These are phyloP conservation scores for Drosophila asahinai DNA, from an alignment of 1,140 invertebrate genomes.

Conservation along the genomic window DNA sequence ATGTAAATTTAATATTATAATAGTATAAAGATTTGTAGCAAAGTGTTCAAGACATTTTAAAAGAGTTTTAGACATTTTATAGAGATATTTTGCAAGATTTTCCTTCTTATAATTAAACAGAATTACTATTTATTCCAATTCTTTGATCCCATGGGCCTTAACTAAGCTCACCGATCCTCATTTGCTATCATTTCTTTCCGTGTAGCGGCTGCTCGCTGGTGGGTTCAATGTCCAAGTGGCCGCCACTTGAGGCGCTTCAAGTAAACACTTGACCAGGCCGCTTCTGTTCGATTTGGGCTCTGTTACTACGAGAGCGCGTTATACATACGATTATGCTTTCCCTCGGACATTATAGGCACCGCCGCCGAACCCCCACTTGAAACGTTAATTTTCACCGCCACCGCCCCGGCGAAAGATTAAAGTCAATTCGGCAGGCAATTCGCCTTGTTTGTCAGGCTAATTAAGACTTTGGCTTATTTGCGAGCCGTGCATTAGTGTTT, in stretches of 20 bases:
- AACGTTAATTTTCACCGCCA: not conserved
- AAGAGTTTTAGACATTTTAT: no score
- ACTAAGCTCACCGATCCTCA: not conserved
- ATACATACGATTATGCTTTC: slow-evolving; percentile 30
- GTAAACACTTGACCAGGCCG: slow-evolving; percentile 57
- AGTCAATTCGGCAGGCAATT: slow-evolving; percentile 72
- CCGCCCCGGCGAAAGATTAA: slow-evolving; percentile 43
- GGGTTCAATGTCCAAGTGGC: slow-evolving; percentile 72
- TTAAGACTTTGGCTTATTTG: slow-evolving; percentile 66
- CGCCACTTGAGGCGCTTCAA: slow-evolving; percentile 51
- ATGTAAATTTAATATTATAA: no score
- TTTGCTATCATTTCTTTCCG: not conserved
- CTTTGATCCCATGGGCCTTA: not conserved
- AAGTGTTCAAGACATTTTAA: no score
- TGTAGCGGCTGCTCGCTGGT: not conserved
- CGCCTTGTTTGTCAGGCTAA: slow-evolving; percentile 74
- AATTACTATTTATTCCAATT: not conserved
- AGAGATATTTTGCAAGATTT: no score
- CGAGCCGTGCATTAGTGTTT: slow-evolving; percentile 35
- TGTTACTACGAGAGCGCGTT: slow-evolving; percentile 26
- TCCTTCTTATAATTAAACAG: not conserved
- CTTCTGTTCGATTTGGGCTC: slow-evolving; percentile 32
- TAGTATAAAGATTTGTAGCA: no score
- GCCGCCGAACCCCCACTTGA: not conserved
- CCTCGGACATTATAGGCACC: not conserved